Conservation (phyloP, 1,140 invertebrate species). For the Temnothorax nylanderi region DNA sequence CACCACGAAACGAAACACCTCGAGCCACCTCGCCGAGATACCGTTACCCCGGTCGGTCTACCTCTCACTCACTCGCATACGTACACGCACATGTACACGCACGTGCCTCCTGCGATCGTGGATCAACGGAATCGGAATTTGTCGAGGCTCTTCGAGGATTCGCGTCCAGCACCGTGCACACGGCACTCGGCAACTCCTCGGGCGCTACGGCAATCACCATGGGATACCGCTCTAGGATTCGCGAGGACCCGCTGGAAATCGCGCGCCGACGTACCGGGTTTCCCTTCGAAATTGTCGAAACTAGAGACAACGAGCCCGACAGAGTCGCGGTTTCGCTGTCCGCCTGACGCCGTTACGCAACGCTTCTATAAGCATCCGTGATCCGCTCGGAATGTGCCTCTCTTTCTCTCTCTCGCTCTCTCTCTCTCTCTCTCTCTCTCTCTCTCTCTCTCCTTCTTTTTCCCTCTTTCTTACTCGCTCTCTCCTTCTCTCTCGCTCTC, state of each 20-base stretch:
- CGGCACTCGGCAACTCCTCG: neutral
- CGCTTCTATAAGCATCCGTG: conserved; percentile 86
- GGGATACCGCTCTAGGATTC: neutral
- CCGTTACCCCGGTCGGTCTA: neutral
- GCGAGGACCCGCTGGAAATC: neutral
- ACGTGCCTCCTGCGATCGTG: neutral
- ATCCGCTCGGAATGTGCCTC: conserved; percentile 84
- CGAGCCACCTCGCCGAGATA: neutral
- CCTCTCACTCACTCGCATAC: neutral
- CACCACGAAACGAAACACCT: neutral
- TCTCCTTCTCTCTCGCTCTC: neutral
- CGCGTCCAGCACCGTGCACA: neutral
- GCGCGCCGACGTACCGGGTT: conserved; percentile 21
- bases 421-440: conserved; percentile 34
- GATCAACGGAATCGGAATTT: neutral
- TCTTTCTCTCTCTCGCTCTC: conserved; percentile 58
- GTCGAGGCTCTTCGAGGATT: neutral
- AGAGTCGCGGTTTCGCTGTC: conserved; percentile 70
- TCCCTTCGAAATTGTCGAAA: conserved; percentile 67
- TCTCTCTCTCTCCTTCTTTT: conserved; percentile 44
- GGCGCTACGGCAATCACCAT: neutral
- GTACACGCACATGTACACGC: neutral
- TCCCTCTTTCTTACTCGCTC: neutral
- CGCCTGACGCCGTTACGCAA: conserved; percentile 83
- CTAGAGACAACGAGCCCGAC: conserved; percentile 64